Base-by-base conservation (phyloP, 2,797 vertebrate genomes). In the Acipenser oxyrinchus region DNA sequence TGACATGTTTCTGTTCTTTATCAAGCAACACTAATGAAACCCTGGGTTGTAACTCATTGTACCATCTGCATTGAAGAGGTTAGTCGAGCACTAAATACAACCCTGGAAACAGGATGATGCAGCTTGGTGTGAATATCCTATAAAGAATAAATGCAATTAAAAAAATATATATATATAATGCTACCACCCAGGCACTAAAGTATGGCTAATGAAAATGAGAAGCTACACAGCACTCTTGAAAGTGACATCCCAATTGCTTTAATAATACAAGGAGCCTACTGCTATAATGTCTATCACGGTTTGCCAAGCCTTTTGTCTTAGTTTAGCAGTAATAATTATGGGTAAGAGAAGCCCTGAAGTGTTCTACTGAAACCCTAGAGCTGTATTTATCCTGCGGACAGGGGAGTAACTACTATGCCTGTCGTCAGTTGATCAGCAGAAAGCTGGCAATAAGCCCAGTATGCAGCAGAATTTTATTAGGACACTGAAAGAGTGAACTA, bases 181-280 rank as follows among this genome's bases (percentile, higher is more conserved):
- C 23, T 37, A 2, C 23, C 23, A 37, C 2, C 23, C 10, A n/a
- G 55, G 55, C 13, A 13, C 55, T 11, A 58, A 13, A 58, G 55
- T 58, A 58, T n/a, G 10, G 12, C 6, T 23, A 61, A 60, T 63
- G 50, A 65, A 52, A 71, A 64, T 64, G 70, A 74, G 71, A 67
- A 72, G 61, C 62, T 78, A 66, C 64, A 51, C 53, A 53, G 59
- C 60, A 55, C 23, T 37, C 51, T 63, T 37, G 64, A 15, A 70
- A 60, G 65, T 75, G 74, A 76, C 73, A 76, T 73, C 55, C 69
- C 64, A 69, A 76, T 80, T 70, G 72, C 74, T 73, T 51, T 84
- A 86, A 86, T 82, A 70, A 58, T 58, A 79, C 51, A 53, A 49
- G 37, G 55, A 58, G 7, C 6, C 6, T 66, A 76, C 68, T 52